These are phyloP conservation scores for Chloropsis cyanopogon DNA, from an alignment of 2,113 vertebrate species.

Conservation along the genomic window DNA sequence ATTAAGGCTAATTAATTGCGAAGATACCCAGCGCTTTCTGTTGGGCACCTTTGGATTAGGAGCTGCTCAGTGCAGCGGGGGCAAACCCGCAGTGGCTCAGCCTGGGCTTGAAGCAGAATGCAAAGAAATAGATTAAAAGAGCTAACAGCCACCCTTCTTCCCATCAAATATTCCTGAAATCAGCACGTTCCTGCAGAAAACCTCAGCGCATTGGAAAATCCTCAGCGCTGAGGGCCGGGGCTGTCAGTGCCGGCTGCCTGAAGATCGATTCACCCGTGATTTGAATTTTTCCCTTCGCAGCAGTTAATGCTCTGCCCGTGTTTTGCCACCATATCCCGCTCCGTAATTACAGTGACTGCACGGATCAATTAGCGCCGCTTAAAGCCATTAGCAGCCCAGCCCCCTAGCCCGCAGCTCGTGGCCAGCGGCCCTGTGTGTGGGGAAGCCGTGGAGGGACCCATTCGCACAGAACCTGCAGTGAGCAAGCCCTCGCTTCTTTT, in stretches of 20 bases:
- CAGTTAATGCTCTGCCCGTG: background rate
- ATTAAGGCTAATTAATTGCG: background rate
- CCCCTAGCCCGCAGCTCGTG: background rate
- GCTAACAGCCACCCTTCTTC: background rate
- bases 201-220: background rate
- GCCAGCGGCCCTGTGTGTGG: background rate
- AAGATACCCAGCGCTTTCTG: background rate
- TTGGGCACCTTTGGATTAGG: background rate
- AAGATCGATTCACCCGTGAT: background rate
- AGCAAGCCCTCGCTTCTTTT: background rate
- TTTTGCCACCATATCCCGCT: background rate
- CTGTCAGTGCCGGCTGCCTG: background rate
- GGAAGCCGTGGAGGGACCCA: background rate
- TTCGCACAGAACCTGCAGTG: background rate
- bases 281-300: background rate
- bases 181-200: background rate
- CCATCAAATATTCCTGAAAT: background rate
- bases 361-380: conserved; percentile 11
- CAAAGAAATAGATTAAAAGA: background rate
- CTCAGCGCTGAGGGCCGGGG: background rate
- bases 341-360: background rate
- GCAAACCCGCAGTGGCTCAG: background rate
- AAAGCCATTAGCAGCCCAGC: background rate
- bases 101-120: background rate
- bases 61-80: background rate